These are phyloP conservation scores for Muschampia staudingeri DNA, from an alignment of 2,888 invertebrate genomes.

Conservation along the genomic window DNA sequence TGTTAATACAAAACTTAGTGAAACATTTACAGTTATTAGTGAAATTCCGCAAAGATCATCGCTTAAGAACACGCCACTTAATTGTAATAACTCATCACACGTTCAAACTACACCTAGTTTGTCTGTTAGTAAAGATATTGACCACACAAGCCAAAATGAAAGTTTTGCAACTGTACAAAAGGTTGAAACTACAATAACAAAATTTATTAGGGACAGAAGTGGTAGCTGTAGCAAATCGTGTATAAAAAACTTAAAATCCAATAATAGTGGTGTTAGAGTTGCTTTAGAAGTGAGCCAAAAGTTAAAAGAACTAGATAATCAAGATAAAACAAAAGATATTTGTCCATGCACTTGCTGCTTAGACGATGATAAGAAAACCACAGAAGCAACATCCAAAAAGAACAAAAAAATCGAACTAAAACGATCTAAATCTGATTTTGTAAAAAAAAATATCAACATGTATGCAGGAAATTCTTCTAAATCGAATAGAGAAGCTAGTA, in stretches of 20 bases:
- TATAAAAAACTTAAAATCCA: background rate
- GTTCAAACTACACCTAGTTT: constrained; percentile 1
- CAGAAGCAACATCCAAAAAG: background rate
- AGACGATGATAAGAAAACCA: background rate
- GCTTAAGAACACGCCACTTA: constrained; percentile 34
- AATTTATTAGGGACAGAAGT: constrained; percentile 33
- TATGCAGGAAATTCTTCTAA: background rate
- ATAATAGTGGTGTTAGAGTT: background rate
- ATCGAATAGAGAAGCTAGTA: background rate
- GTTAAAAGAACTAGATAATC: constrained; percentile 13
- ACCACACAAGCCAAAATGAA: background rate
- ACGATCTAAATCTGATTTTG: constrained; percentile 1
- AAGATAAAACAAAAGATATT: background rate
- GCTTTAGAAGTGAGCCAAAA: constrained; percentile 5
- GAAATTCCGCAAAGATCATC: constrained; percentile 31
- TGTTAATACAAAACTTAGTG: constrained; percentile 17
- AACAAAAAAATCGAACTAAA: constrained; percentile 48
- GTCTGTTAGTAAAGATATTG: constrained; percentile 8
- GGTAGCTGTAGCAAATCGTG: background rate
- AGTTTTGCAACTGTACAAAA: background rate
- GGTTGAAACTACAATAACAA: constrained; percentile 15
- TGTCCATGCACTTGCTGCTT: constrained; percentile 29
- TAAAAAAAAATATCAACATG: constrained; percentile 1
- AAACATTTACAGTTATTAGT: constrained; percentile 33
- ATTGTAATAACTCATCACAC: constrained; percentile 2